Conservation (phyloP, 2,888 invertebrate species). For the Eledona agricola region DNA sequence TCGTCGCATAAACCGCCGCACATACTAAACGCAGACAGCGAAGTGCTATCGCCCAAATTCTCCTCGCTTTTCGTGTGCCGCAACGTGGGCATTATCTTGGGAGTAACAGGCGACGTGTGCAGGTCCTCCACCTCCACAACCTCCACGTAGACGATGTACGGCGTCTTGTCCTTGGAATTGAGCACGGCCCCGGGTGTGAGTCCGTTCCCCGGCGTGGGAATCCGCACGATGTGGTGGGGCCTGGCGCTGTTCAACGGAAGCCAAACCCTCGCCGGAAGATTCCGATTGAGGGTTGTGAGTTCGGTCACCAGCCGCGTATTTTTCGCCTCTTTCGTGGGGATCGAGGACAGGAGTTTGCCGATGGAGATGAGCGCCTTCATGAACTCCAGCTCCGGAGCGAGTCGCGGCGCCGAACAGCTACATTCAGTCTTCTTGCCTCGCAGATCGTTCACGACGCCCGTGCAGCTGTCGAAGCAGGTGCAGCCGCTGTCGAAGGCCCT, state of each 20-base stretch:
- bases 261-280: slow-evolving; percentile 98
- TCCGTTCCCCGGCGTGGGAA: too few species aligned
- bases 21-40: slow-evolving; percentile 64
- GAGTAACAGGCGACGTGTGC: slow-evolving; percentile 84
- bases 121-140: slow-evolving; percentile 89
- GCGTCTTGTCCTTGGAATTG: slow-evolving; percentile 99
- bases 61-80: slow-evolving; percentile 95
- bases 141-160: slow-evolving; percentile 98
- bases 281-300: slow-evolving; percentile 91
- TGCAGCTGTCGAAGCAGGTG: slow-evolving; percentile 87
- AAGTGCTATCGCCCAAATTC: slow-evolving; percentile 70
- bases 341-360: slow-evolving; percentile 81
- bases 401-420: slow-evolving; percentile 81
- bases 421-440: slow-evolving; percentile 81
- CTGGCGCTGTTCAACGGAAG: slow-evolving; percentile 86
- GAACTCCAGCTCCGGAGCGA: slow-evolving; percentile 86
- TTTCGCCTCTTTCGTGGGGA: slow-evolving; percentile 90
- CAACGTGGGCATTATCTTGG: slow-evolving; percentile 87
- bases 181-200: slow-evolving; percentile 97
- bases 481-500: slow-evolving; percentile 98
- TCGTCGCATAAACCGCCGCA: slow-evolving; percentile 66
- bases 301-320: slow-evolving; percentile 93
- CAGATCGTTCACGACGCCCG: slow-evolving; percentile 79
- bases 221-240: slow-evolving; percentile 93
- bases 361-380: slow-evolving; percentile 87